phyloP scores from a whole-genome alignment of 2,797 vertebrate species.

The Limosa lapponica region DNA sequence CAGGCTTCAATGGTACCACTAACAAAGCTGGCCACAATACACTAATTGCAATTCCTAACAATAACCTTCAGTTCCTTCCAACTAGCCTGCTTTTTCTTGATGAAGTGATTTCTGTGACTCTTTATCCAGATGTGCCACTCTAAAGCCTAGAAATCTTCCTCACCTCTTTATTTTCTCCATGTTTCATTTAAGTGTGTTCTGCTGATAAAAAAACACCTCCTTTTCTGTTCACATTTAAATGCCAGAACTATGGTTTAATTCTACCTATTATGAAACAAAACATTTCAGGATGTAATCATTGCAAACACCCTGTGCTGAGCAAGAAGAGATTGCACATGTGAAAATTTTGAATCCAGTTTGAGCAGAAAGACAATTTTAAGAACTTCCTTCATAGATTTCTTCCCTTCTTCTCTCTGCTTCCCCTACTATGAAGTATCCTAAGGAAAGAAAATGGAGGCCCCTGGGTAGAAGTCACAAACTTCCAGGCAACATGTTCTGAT shows the following conservation, averaged over 20 bases:
- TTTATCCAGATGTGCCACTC: constrained; percentile 36
- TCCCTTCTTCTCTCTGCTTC: neutral
- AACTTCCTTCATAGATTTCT: neutral
- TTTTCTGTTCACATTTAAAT: neutral
- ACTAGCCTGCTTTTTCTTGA: neutral
- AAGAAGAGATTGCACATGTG: neutral
- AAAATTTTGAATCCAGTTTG: neutral
- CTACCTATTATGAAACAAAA: neutral
- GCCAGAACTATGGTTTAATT: neutral
- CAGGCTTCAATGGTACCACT: neutral
- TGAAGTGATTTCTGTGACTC: constrained; percentile 46
- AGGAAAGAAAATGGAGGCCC: neutral
- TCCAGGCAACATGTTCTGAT: neutral
- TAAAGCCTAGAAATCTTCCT: neutral
- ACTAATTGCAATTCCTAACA: constrained; percentile 20
- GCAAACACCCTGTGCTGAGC: neutral
- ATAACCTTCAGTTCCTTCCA: neutral
- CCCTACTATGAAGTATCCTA: neutral
- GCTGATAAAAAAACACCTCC: neutral
- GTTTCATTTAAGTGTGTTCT: neutral
- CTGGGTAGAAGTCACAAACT: neutral
- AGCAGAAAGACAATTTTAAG: neutral
- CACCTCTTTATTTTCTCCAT: neutral
- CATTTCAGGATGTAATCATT: neutral
- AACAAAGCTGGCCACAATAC: neutral